A percentile compares a stretch with the other conserved stretches of the same genome.
Evolutionary conservation across 2,113 vertebrate species (phyloP).

Genomic region (Mobula hypostoma): DNA sequence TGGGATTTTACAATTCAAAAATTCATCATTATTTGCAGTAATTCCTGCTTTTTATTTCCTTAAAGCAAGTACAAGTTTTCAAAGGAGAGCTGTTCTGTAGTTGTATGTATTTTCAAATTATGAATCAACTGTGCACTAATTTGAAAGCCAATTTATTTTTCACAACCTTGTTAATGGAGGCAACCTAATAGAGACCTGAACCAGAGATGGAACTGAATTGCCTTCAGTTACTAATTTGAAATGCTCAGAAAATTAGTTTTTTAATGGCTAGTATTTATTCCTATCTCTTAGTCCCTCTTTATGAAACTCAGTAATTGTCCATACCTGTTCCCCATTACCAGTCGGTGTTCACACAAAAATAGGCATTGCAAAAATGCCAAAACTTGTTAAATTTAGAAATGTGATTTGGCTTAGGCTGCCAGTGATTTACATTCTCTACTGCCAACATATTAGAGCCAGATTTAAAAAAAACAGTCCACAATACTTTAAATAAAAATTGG

Average conservation of each 20-base stretch:
- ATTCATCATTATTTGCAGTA: too few species aligned
- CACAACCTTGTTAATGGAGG: neutral
- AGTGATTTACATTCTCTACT: neutral
- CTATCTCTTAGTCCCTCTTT: neutral
- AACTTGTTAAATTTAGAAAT: neutral
- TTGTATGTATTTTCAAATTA: neutral
- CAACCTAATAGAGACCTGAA: neutral
- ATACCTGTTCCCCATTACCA: neutral
- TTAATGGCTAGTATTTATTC: neutral
- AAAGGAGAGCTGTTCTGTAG: neutral
- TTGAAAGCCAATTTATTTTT: neutral
- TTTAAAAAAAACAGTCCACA: neutral
- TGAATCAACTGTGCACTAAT: neutral
- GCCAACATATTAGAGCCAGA: neutral
- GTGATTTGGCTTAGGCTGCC: neutral
- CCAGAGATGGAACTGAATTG: neutral
- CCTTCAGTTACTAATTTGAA: neutral
- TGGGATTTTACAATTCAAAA: too few species aligned
- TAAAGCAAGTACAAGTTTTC: neutral
- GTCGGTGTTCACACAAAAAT: neutral
- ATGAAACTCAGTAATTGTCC: neutral
- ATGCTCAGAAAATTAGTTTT: neutral
- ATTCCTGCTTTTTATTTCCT: too few species aligned
- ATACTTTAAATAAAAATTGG: neutral
- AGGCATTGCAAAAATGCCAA: neutral